Base-by-base conservation (phyloP, 2,888 invertebrate genomes). In the Caprella mutica region DNA sequence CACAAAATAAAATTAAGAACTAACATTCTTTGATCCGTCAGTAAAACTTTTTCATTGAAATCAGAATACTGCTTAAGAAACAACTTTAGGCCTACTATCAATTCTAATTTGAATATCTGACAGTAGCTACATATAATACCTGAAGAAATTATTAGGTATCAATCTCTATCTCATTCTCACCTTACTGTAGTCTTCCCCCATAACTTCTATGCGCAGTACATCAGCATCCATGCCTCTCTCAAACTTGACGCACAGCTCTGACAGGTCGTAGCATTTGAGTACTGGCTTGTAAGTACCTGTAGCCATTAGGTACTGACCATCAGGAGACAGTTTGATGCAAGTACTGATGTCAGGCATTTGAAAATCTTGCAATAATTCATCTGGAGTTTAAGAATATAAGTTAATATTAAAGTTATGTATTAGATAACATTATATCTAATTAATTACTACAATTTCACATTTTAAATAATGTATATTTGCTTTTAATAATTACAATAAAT, bases 211-310 rank as follows among this genome's bases (percentile, higher is more conserved):
- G 63, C 87, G 85, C n/a, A 94, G 82, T 44, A 93, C 89, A 77
- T 98, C 96, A 0, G 93, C 84, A 75, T 98, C 98, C 69, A 97
- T 83, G 70, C 98, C 96, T 65, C 97, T 79, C 74, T 98, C 97
- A 77, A 98, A 98, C 75, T 99, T 98, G 69, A 96, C 77, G 0
- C 96, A 92, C 66, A 98, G 76, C 74, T 98, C 92, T 69, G 86
- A 83, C 0, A 97, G 89, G 77, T 99, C 98, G 72, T 83, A 99
- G 74, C 97, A 97, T 72, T 91, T 86, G 0, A 99, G 78, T 69
- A 93, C 78, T 1, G 98, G 98, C 71, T 98, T 98, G 72, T 98
- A 99, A 63, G 85, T 87, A 48, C 97, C 97, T 33, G 94, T 85
- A 1, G 88, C 87, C 70, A 94, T 77, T 62, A 98, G 83, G 70